Evolutionary conservation across 1,140 invertebrate genomes (phyloP).

Genomic region (Scaptomyza montana): DNA sequence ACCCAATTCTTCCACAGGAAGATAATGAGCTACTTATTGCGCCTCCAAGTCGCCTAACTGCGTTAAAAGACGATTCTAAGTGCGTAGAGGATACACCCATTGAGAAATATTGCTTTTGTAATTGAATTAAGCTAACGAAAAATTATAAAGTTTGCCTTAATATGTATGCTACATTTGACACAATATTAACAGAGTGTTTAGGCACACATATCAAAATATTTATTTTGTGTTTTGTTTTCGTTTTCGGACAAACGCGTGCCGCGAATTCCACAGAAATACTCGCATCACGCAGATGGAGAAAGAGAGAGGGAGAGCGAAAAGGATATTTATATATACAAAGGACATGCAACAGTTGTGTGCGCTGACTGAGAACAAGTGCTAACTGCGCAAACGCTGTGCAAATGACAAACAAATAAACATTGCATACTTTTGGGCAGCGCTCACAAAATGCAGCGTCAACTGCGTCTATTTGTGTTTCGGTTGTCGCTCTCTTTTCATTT

Average conservation of each 20-base stretch:
- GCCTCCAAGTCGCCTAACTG: conserved; percentile 86
- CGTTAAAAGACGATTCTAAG: conserved; percentile 85
- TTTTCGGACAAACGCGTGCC: conserved; percentile 30
- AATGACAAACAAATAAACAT: conserved; percentile 62
- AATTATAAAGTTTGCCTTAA: not conserved
- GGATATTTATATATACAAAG: conserved; percentile 22
- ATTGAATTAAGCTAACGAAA: no score
- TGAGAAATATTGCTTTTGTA: conserved; percentile 86
- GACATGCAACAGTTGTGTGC: conserved; percentile 34
- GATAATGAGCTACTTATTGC: conserved; percentile 48
- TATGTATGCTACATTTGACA: not conserved
- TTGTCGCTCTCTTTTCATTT: not conserved
- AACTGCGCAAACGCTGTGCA: conserved; percentile 58
- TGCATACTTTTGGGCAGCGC: conserved; percentile 67
- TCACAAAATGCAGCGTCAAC: conserved; percentile 43
- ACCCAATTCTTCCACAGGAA: conserved; percentile 39
- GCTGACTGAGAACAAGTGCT: not conserved
- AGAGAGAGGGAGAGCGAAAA: not conserved
- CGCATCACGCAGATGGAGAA: not conserved
- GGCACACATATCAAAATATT: no score
- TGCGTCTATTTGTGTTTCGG: conserved; percentile 14
- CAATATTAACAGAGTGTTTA: no score
- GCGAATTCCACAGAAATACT: conserved; percentile 26
- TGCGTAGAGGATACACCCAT: conserved; percentile 85
- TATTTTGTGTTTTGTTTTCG: conserved; percentile 14